Base-by-base conservation (phyloP, 2,888 invertebrate genomes). In the Taenaris catops region DNA sequence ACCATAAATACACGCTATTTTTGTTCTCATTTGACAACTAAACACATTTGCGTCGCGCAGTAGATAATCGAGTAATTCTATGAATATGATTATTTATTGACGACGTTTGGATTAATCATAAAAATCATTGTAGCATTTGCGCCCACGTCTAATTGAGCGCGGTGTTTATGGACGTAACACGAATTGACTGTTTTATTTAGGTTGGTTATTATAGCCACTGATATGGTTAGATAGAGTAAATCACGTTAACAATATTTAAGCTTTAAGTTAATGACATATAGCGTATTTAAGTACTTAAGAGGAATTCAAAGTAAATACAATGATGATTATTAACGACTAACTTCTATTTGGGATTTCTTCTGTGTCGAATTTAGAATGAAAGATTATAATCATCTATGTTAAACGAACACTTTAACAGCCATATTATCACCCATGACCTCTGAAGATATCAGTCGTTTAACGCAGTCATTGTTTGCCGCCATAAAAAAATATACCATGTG, bases 81-180 rank as follows among this genome's bases (percentile, higher is more conserved):
- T 26, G 19, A 20, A 32, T 25, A 28, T 36, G 11, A 39, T 40
- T 26, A 40, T 31, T 34, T 38, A 43, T 34, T 25, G 21, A 25
- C 31, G 33, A 43, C 39, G 39, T 26, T 29, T 32, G 35, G 35
- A 39, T 43, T 36, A 43, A 42, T 42, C 38, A 33, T 38, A 29
- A 24, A 26, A 35, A 26, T 34, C 34, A 34, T 40, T 23, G 39
- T 35, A 34, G 31, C 31, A 21, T 39, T n/a, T 43, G 36, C 19
- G 11, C 33, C 29, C 33, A 33, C 33, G 23, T 21, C 27, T 33
- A 33, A 39, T 28, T 25, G 21, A 23, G 17, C 19, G 23, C 17
- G 23, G 17, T 26, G 26, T 26, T 38, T 28, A 28, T 12, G n/a
- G 25, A 16, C 10, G 24, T 31, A 32, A 28, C 17, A 17, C 20